Evolutionary conservation across 92 coral and sea anemone genomes (phyloP), one percentile per base, ranked within the genome.

Genomic region (Phenganax subtilis): DNA sequence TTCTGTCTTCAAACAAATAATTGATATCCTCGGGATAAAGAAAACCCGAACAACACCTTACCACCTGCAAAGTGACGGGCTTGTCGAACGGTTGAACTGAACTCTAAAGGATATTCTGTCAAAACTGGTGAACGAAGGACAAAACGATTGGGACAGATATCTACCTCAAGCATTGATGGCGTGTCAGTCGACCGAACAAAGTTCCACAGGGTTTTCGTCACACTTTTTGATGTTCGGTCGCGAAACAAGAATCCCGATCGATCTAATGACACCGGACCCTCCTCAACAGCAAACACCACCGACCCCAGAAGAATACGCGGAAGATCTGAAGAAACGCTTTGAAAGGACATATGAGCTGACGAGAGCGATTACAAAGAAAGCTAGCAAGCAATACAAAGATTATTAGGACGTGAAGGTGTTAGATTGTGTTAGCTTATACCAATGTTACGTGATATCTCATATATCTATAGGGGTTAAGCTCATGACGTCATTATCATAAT

Each of bases 131-230:
- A 61, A 59, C 65, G 17, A 37, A 5, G 51, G 81, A 29, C 86
- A 85, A 25, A 86, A 65, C 53, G 87, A 86, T 31, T 86, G 88
- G 82, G 88, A 72, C 71, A 54, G 52, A 28, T 82, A 80, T 29
- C 84, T 86, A 4, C 87, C 87, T 1, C 31, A 59, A 20, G 65
- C 65, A 59, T 20, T 59, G 65, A 59, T 59, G 65, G 65, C 65
- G 27, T 75, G 1, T 52, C 59, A 4, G 64, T 75, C n/a, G 55
- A 52, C 55, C 59, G 61, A 10, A 11, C 27, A 75, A 25, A 59
- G 65, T 25, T 59, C 65, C 0, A 59, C 65, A 0, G 65, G 65
- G 65, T 59, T 59, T 59, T 59, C 65, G 65, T 0, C 65, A 59
- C 65, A 59, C 65, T 59, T 59, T 59, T 59, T 59, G 65, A 59